These are phyloP conservation scores for Xiphophorus maculatus DNA, from an alignment of 2,113 vertebrate genomes.

Conservation along the genomic window DNA sequence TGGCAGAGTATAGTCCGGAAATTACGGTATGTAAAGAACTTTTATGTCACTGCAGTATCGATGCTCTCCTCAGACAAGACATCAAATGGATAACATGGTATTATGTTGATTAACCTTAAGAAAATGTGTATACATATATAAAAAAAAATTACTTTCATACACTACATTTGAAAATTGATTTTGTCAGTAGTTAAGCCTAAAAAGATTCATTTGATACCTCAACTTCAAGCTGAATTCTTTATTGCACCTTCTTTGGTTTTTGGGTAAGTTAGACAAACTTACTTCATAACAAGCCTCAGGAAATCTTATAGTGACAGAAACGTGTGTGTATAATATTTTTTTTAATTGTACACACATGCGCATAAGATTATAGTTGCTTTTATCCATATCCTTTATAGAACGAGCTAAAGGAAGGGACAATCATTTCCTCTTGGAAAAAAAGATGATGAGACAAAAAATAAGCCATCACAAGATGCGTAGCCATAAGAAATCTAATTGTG, in stretches of 20 bases:
- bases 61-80: neutral
- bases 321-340: too few species aligned
- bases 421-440: too few species aligned
- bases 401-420: too few species aligned
- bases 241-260: neutral
- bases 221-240: neutral
- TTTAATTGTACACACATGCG: too few species aligned
- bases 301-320: too few species aligned
- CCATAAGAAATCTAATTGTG: too few species aligned
- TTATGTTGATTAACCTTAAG: neutral
- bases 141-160: neutral
- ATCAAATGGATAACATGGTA: neutral
- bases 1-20: too few species aligned
- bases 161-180: neutral
- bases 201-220: neutral
- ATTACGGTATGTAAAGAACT: neutral
- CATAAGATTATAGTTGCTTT: too few species aligned
- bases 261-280: too few species aligned
- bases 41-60: neutral
- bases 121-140: too few species aligned
- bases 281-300: too few species aligned
- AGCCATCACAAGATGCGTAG: constrained; percentile 29
- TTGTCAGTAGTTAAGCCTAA: neutral
- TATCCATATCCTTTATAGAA: too few species aligned
- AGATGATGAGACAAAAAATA: constrained; percentile 69